Evolutionary conservation across 2,113 vertebrate genomes (phyloP).

Genomic region (Argyrosomus japonicus): DNA sequence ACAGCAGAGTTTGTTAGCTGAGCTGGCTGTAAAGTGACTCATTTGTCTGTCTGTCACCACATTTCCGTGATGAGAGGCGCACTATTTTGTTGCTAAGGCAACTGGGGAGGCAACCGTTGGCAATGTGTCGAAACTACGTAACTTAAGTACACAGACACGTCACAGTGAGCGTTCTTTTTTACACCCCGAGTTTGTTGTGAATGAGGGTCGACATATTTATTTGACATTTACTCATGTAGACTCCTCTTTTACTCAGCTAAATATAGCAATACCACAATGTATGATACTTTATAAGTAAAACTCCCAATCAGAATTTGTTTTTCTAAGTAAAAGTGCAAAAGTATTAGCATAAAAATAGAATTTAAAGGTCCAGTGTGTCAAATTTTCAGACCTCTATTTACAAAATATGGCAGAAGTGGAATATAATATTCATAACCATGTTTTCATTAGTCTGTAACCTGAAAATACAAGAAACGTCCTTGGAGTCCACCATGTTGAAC

Average conservation of each 20-base stretch:
- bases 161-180: too few relatives aligned
- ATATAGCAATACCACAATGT: neutral
- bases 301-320: neutral
- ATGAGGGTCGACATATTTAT: too few relatives aligned
- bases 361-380: neutral
- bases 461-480: too few relatives aligned
- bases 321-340: neutral
- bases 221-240: too few relatives aligned
- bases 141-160: neutral
- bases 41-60: slow-evolving; percentile 4
- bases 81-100: slow-evolving; percentile 69
- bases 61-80: slow-evolving; percentile 34
- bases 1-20: neutral
- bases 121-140: neutral
- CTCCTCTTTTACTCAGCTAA: too few relatives aligned
- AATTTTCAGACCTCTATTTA: too few relatives aligned
- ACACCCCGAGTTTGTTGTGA: too few relatives aligned
- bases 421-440: too few relatives aligned
- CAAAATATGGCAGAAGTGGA: too few relatives aligned
- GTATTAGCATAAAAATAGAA: neutral
- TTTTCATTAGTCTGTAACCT: too few relatives aligned
- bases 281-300: neutral
- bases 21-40: slow-evolving; percentile 28
- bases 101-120: slow-evolving; percentile 38
- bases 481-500: too few relatives aligned